Evolutionary conservation across 2,797 vertebrate species (phyloP).

Genomic region (Eidolon dupreanum): DNA sequence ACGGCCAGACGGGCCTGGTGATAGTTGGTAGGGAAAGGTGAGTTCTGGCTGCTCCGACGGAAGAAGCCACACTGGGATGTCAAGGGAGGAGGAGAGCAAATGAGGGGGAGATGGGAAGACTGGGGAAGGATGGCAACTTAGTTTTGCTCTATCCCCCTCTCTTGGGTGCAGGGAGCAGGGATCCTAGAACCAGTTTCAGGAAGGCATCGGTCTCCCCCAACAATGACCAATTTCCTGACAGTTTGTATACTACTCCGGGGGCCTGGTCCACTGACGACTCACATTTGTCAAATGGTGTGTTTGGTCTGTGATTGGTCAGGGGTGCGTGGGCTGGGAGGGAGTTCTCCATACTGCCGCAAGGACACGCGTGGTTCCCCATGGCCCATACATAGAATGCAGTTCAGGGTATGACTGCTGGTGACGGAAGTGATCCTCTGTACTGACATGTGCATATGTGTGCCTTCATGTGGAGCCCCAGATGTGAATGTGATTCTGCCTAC

Average conservation of each 20-base stretch:
- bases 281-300: neutral
- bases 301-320: neutral
- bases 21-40: conserved; percentile 91
- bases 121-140: neutral
- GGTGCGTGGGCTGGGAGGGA: neutral
- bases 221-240: neutral
- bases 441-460: too few species aligned
- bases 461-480: neutral
- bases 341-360: neutral
- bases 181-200: neutral
- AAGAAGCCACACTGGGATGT: conserved; percentile 94
- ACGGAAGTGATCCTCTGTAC: neutral
- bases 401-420: neutral
- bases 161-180: neutral
- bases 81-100: conserved; percentile 53
- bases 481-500: neutral
- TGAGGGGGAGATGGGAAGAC: conserved; percentile 63
- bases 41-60: conserved; percentile 88
- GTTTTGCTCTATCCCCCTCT: neutral
- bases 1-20: conserved; percentile 92
- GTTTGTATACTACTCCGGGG: neutral
- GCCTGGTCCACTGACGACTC: neutral
- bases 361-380: neutral
- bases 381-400: neutral
- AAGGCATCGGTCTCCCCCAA: neutral